Evolutionary conservation across 2,888 invertebrate genomes (phyloP).

Genomic region (Monoplex corrugatus): DNA sequence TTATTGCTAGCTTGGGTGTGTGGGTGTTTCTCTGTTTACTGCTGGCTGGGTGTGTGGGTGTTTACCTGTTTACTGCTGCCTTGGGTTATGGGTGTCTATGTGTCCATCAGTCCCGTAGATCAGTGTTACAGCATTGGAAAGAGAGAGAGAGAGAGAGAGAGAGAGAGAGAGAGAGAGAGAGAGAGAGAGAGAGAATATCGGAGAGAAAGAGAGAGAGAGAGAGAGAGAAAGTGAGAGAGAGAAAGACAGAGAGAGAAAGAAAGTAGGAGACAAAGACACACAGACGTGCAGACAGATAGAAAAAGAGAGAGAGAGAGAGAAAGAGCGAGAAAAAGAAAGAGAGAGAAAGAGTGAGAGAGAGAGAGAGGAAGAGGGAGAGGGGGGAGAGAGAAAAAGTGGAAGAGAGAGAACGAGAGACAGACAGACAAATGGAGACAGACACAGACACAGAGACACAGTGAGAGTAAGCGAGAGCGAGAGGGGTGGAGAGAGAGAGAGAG

Average conservation of each 20-base stretch:
- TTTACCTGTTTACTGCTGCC: too few species aligned
- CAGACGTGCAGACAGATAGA: not conserved
- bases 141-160: not conserved
- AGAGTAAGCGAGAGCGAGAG: not conserved
- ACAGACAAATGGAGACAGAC: not conserved
- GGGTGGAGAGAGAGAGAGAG: not conserved
- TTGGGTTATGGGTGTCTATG: too few species aligned
- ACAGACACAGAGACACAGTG: not conserved
- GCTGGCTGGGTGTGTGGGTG: too few species aligned
- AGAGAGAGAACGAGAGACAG: not conserved
- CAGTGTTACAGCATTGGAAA: not conserved
- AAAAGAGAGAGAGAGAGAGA: conserved; percentile 21
- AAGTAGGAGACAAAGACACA: not conserved
- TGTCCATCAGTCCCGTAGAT: too few species aligned
- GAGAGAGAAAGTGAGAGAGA: conserved; percentile 7
- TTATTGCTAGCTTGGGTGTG: too few species aligned
- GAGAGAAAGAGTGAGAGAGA: conserved; percentile 16
- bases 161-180: not conserved
- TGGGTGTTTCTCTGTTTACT: too few species aligned
- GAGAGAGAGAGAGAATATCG: not conserved
- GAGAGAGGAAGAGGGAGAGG: not conserved
- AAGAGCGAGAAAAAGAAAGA: not conserved
- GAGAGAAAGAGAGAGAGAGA: not conserved
- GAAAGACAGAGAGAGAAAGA: not conserved
- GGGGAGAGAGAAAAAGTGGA: not conserved